Percentiles rank a stretch among this genome's conserved stretches.
phyloP scores from a whole-genome alignment of 2,797 vertebrate species.

The Sebastes aleutianus region DNA sequence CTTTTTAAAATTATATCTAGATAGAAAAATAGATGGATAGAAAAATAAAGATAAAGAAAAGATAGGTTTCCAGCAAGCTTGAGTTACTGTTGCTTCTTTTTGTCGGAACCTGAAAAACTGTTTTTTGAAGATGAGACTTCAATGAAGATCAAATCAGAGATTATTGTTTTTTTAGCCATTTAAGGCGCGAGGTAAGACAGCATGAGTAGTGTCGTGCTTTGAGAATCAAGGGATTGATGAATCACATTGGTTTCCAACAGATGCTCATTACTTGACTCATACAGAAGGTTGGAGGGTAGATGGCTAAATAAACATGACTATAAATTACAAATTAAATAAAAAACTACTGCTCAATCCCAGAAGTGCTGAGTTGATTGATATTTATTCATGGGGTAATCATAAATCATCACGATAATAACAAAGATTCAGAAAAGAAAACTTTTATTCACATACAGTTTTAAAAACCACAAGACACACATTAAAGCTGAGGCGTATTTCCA shows the following conservation, averaged over 20 bases:
- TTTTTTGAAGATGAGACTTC: neutral
- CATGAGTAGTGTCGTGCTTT: neutral
- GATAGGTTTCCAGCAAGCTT: neutral
- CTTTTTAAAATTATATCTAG: neutral
- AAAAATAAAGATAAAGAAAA: too few species aligned
- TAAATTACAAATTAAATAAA: neutral
- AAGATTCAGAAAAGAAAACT: neutral
- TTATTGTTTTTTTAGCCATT: neutral
- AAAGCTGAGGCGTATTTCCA: slow-evolving; percentile 12
- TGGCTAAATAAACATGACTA: neutral
- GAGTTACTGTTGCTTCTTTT: neutral
- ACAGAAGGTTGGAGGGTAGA: neutral
- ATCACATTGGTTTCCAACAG: neutral
- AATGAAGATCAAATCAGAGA: neutral
- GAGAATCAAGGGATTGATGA: neutral
- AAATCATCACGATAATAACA: slow-evolving; percentile 12
- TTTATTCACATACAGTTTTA: neutral
- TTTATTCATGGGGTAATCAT: neutral
- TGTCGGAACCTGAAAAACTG: too few species aligned
- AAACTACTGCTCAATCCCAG: neutral
- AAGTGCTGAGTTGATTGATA: neutral
- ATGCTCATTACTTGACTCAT: neutral
- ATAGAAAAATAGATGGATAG: neutral
- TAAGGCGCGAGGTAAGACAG: neutral
- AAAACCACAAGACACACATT: slow-evolving; percentile 20